Evolutionary conservation across 2,113 vertebrate genomes (phyloP).

Genomic region (Pygathrix nemaeus): DNA sequence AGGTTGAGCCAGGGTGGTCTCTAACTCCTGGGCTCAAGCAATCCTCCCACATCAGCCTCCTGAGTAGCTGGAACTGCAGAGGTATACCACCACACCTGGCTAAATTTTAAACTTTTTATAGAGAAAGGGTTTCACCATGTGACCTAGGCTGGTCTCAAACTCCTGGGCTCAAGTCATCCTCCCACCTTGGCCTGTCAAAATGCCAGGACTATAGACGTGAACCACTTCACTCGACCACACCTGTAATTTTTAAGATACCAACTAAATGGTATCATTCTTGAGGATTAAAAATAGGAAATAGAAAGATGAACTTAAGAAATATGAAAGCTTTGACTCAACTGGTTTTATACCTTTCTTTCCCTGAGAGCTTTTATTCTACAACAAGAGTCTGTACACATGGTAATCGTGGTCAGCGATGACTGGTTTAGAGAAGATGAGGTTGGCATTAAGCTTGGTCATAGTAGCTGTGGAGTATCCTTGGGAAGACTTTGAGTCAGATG

Average conservation of each 20-base stretch:
- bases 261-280: background rate
- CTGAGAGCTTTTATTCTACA: background rate
- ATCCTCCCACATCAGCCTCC: background rate
- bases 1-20: background rate
- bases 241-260: background rate
- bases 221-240: background rate
- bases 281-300: background rate
- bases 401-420: background rate
- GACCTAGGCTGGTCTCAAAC: background rate
- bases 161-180: background rate
- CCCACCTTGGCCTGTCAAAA: background rate
- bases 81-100: background rate
- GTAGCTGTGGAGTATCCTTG: rapidly evolving
- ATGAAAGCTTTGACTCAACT: background rate
- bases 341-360: background rate
- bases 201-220: background rate
- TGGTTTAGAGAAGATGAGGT: background rate
- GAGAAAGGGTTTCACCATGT: background rate
- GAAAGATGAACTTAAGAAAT: background rate
- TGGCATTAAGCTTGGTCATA: background rate
- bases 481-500: background rate
- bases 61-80: background rate
- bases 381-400: rapidly evolving
- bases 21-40: background rate
- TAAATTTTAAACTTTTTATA: background rate